Base-by-base conservation (phyloP, 2,797 vertebrate genomes). In the Anniella stebbinsi region DNA sequence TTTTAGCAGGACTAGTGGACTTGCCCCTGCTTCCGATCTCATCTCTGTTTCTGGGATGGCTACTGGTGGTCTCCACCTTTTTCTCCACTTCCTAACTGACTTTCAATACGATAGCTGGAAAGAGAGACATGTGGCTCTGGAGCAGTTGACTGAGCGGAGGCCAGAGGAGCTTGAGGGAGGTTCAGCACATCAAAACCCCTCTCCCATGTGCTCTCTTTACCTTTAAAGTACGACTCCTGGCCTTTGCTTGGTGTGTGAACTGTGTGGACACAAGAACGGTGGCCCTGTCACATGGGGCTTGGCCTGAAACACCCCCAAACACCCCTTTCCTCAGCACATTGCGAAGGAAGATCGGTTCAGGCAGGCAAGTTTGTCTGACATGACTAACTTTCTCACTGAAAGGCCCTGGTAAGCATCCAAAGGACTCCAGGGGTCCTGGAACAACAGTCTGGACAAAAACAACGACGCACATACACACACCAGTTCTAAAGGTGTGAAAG, bases 401-500 rank as follows among this genome's bases (percentile, higher is more conserved):
- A 60, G 63, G 23, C 25, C 38, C 38, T 45, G 63, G 21, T 36
- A 85, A 78, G 36, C 30, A 38, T 77, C 28, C 15, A 51, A 38
- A 18, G 63, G 45, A 38, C 45, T 69, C 45, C 54, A n/a, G 80
- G 21, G 41, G 8, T 54, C 75, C 60, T 7, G 5, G 73, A 45
- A 57, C 33, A 63, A 17, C 25, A 13, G 60, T 41, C 6, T 10
- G n/a, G 51, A 69, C 57, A 28, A 8, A 17, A 33, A 33, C 30
- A 15, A 33, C 30, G 13, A 18, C 48, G 25, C 69, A 30, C 84
- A 77, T 63, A 15, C 28, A 63, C 36, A n/a, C 54, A 13, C 33
- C 84, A 54, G 30, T 66, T 87, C 33, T 17, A 72, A 72, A 85
- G 63, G 88, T 86, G 66, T 21, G 75, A 86, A 63, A 4, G 41